phyloP scores from a whole-genome alignment of 2,113 vertebrate species.

The Festucalex cinctus region DNA sequence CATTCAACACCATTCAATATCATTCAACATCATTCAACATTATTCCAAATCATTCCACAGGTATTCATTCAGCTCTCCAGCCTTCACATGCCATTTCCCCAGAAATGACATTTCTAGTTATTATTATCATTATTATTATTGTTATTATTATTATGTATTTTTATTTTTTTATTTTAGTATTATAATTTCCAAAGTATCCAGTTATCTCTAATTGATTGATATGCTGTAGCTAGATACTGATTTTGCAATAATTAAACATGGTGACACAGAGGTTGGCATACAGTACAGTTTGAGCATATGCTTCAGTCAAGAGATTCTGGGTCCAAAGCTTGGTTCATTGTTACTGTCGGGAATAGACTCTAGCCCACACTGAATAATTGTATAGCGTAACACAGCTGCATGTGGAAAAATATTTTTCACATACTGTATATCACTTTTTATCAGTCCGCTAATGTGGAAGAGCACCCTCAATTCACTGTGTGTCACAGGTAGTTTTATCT shows the following conservation, averaged over 20 bases:
- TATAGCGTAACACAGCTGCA: neutral
- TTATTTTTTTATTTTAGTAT: neutral
- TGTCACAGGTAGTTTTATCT: conserved; percentile 58
- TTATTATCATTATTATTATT: too few relatives aligned
- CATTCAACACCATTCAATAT: too few relatives aligned
- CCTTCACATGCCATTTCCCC: too few relatives aligned
- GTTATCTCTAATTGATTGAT: neutral
- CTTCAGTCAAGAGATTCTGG: neutral
- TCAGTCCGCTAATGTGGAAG: conserved; percentile 45
- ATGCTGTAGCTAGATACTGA: neutral
- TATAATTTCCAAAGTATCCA: neutral
- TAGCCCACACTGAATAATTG: conserved; percentile 4
- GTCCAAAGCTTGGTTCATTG: neutral
- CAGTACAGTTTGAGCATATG: neutral
- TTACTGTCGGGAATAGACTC: neutral
- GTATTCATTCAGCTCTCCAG: too few relatives aligned
- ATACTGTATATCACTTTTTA: conserved; percentile 35
- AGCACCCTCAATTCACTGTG: conserved; percentile 55
- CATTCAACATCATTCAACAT: too few relatives aligned
- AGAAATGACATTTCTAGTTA: too few relatives aligned
- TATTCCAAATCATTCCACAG: too few relatives aligned
- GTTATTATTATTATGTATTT: neutral
- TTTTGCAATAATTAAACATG: too few relatives aligned
- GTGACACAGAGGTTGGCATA: too few relatives aligned
- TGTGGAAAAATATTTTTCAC: neutral